Conservation (phyloP, 2,113 vertebrate genomes). For the Henicopernis longicauda region DNA sequence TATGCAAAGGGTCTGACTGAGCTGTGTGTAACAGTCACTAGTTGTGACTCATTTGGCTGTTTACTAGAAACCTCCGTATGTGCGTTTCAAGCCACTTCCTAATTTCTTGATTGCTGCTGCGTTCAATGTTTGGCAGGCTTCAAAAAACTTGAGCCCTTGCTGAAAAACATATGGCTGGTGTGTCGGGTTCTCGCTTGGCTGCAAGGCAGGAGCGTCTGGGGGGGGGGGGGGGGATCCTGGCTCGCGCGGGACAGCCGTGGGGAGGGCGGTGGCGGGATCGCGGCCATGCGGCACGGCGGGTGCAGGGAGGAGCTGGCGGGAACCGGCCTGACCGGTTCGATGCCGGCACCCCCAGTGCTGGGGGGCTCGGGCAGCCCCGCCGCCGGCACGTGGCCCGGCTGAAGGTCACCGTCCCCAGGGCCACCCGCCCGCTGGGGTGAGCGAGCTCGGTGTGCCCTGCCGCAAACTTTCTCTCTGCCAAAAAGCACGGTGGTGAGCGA, state of each 20-base stretch:
- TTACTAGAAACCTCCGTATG: not conserved
- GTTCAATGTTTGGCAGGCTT: not conserved
- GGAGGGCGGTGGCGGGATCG: not conserved
- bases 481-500: not conserved
- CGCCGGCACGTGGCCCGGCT: not conserved
- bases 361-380: not conserved
- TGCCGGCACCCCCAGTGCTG: not conserved
- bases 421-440: not conserved
- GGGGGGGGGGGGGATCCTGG: not conserved
- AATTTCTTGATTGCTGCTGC: not conserved
- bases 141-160: not conserved
- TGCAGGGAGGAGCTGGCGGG: not conserved
- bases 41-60: not conserved
- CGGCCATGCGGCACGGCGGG: not conserved
- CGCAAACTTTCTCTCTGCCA: not conserved
- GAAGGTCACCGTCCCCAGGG: slow-evolving; percentile 14
- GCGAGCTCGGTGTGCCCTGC: not conserved
- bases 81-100: not conserved
- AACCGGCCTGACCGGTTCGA: slow-evolving; percentile 47
- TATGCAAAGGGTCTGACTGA: not conserved
- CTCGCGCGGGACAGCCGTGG: too few relatives aligned
- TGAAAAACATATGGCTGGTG: not conserved
- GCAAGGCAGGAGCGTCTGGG: not conserved
- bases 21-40: not conserved
- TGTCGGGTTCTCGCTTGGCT: not conserved